These are phyloP conservation scores for Pseudopodoces humilis DNA, from an alignment of 2,113 vertebrate genomes.

Conservation along the genomic window DNA sequence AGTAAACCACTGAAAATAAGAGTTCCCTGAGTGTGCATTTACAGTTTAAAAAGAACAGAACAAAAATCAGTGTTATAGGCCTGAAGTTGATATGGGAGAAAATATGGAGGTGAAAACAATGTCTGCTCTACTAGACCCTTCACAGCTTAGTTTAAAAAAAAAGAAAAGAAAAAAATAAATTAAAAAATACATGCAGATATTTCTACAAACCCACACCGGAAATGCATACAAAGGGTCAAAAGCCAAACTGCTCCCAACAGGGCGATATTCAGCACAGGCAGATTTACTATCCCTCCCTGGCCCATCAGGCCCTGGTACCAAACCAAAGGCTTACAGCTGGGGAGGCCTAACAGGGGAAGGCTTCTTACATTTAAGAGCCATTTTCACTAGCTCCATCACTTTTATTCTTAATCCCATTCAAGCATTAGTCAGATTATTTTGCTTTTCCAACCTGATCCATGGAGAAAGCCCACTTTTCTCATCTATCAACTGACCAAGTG, in stretches of 20 bases:
- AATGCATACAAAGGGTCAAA: neutral
- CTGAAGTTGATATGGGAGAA: neutral
- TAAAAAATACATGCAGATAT: too few species aligned
- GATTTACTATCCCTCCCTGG: neutral
- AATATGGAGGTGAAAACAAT: neutral
- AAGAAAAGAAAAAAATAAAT: neutral
- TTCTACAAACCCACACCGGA: neutral
- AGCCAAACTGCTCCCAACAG: neutral
- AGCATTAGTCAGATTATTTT: neutral
- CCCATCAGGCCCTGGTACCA: neutral
- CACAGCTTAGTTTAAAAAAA: neutral
- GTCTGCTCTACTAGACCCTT: neutral
- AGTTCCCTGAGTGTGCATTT: neutral
- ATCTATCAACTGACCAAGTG: neutral
- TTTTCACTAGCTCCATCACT: neutral
- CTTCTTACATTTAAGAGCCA: neutral
- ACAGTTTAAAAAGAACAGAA: neutral
- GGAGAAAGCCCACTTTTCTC: neutral
- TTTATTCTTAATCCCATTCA: neutral
- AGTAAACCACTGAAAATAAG: neutral
- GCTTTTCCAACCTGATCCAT: neutral
- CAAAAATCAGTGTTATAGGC: neutral
- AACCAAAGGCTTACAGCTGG: neutral
- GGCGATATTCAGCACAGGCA: neutral
- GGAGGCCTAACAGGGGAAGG: neutral